Base-by-base conservation (phyloP, 1,140 invertebrate species). In the Agraylea sexmaculata region DNA sequence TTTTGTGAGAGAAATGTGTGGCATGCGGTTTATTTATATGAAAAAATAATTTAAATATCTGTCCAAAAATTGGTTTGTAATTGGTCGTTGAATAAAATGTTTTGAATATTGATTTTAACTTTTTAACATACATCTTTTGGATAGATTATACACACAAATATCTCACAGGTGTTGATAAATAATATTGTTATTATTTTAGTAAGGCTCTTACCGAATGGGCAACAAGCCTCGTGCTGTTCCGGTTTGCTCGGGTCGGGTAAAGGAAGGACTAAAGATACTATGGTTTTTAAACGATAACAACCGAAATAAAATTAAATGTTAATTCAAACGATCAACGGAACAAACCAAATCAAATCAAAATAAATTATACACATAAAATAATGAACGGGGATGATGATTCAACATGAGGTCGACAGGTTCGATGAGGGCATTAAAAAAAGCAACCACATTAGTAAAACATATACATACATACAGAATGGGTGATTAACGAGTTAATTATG, bases 181-280 rank as follows among this genome's bases (percentile, higher is more conserved):
- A 22, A 16, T 12, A 23, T 21, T 38, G 37, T 25, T 10, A 28
- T 38, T 4, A 13, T 4, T n/a, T n/a, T 27, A 30, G 12, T 30
- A 17, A 40, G 38, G 37, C 49, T 60, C 75, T 80, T 78, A 79
- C 77, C 77, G 64, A 79, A 71, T 58, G 81, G 81, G 71, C 83
- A 86, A 75, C 80, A 83, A 68, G 79, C 78, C 69, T 86, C 82
- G 71, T 85, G 83, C 74, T 86, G 78, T 70, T 84, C 80, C 57
- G 82, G 81, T 68, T 81, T 80, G 66, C 78, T 75, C 64, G 81
- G 80, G 66, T 84, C 77, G 63, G 81, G 80, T 69, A 83, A 73
- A 57, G 81, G 80, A 71, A 82, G 76, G 60, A 82, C 79, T 77
- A 77, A 68, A 58, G 70, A 70, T 58, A 75, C 74, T 75, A 70